A percentile compares a stretch with the other conserved stretches of the same genome.
phyloP scores from a whole-genome alignment of 2,797 vertebrate genomes.

The Clarias pachynema region DNA sequence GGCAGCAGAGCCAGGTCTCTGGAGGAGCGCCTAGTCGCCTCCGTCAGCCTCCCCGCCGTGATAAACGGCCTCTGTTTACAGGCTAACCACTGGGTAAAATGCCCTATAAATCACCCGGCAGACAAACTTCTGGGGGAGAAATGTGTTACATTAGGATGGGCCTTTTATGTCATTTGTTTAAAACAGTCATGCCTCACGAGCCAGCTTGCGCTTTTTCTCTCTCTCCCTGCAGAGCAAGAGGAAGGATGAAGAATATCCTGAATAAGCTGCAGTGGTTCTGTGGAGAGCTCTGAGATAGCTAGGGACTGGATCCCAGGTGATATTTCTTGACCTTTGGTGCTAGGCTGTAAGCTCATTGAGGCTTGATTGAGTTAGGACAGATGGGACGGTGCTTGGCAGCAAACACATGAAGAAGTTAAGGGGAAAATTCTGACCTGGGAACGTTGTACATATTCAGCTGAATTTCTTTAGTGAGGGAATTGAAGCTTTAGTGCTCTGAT shows the following conservation, averaged over 20 bases:
- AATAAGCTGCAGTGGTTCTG: slow-evolving; percentile 40
- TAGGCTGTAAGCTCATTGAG: slow-evolving; percentile 16
- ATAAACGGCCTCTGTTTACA: slow-evolving; percentile 69
- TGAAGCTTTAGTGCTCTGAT: slow-evolving; percentile 13
- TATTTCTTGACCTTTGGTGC: slow-evolving; percentile 29
- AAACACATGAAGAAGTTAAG: slow-evolving; percentile 15
- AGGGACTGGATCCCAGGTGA: slow-evolving; percentile 33
- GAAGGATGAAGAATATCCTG: slow-evolving; percentile 28
- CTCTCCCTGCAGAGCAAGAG: slow-evolving; percentile 33
- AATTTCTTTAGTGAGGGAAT: slow-evolving; percentile 17
- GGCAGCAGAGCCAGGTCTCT: slow-evolving; percentile 55
- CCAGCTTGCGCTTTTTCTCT: slow-evolving; percentile 23
- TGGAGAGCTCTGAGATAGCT: background rate
- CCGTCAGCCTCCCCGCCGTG: slow-evolving; percentile 52
- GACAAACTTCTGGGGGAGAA: slow-evolving; percentile 66
- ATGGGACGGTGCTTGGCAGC: slow-evolving; percentile 8
- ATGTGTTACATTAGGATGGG: slow-evolving; percentile 67
- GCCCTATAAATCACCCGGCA: slow-evolving; percentile 66
- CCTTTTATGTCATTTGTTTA: slow-evolving; percentile 66
- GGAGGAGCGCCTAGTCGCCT: slow-evolving; percentile 53
- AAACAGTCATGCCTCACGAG: slow-evolving; percentile 59
- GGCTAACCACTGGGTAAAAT: slow-evolving; percentile 71
- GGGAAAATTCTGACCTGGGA: slow-evolving; percentile 22
- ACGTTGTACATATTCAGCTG: slow-evolving; percentile 21
- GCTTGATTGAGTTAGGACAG: slow-evolving; percentile 37